Percentiles rank a stretch among this genome's conserved stretches.
Evolutionary conservation across 2,888 invertebrate species (phyloP).

Genomic region (Theodoxus fluviatilis): DNA sequence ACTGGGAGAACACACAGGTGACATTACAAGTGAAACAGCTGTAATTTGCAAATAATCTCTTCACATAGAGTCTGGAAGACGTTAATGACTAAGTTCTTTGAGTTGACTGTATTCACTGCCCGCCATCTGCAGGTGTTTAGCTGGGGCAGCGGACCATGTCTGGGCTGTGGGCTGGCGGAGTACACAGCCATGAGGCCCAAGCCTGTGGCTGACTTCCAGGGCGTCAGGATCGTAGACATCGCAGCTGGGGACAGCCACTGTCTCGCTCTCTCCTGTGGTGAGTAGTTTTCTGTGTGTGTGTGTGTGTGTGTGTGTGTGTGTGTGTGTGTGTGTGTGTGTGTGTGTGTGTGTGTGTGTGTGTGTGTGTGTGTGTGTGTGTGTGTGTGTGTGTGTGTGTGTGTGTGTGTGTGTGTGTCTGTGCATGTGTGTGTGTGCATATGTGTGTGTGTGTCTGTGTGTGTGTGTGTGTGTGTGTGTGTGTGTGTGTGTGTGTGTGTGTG

Average conservation of each 20-base stretch:
- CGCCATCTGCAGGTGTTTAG: constrained; percentile 68
- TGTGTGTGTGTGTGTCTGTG: too few species aligned
- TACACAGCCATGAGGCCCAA: constrained; percentile 70
- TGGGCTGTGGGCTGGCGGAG: constrained; percentile 72
- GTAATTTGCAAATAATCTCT: background rate
- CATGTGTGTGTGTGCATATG: too few species aligned
- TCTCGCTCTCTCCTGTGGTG: constrained; percentile 70
- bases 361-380: too few species aligned
- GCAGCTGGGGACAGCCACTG: constrained; percentile 73
- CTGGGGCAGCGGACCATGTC: constrained; percentile 73
- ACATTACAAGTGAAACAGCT: too few species aligned
- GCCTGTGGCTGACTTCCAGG: constrained; percentile 69
- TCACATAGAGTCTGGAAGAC: background rate
- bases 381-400: too few species aligned
- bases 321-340: too few species aligned
- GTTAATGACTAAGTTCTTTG: background rate
- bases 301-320: too few species aligned
- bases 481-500: too few species aligned
- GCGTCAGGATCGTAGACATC: constrained; percentile 71
- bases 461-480: too few species aligned
- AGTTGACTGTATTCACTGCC: background rate
- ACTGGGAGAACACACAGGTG: too few species aligned
- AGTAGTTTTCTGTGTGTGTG: constrained; percentile 21
- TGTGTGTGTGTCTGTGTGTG: too few species aligned
- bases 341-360: too few species aligned